Conservation (phyloP, 2,797 vertebrate genomes). For the Anas capensis region DNA sequence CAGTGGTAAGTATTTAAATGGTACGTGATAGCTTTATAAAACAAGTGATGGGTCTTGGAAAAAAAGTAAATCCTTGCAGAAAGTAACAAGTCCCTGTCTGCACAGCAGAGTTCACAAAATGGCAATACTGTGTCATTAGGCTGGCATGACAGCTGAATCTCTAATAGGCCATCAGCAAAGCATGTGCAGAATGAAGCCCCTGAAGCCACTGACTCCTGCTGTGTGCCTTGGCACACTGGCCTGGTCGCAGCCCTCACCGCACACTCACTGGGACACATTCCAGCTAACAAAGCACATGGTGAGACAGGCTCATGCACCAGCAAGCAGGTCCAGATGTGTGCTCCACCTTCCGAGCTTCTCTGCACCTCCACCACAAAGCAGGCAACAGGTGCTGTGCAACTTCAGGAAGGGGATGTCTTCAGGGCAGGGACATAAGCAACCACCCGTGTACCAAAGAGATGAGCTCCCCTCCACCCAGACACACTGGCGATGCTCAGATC, state of each 20-base stretch:
- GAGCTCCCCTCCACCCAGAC: not conserved
- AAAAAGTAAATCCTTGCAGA: slow-evolving; percentile 32
- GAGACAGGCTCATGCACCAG: accelerated
- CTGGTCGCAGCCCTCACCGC: not conserved
- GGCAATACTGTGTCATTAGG: slow-evolving; percentile 24
- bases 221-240: accelerated
- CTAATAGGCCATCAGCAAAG: not conserved
- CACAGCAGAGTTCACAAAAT: slow-evolving; percentile 7
- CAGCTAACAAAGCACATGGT: accelerated
- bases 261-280: accelerated
- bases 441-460: accelerated
- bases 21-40: slow-evolving; percentile 21
- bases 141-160: not conserved
- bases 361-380: not conserved
- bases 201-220: not conserved
- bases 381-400: not conserved
- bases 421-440: not conserved
- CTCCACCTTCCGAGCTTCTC: not conserved
- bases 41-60: not conserved
- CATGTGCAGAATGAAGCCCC: accelerated
- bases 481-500: not conserved
- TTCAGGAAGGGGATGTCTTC: not conserved
- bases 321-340: accelerated
- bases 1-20: not conserved
- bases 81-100: slow-evolving; percentile 16